Evolutionary conservation across 2,888 invertebrate genomes (phyloP).

Genomic region (Synergus itoensis): DNA sequence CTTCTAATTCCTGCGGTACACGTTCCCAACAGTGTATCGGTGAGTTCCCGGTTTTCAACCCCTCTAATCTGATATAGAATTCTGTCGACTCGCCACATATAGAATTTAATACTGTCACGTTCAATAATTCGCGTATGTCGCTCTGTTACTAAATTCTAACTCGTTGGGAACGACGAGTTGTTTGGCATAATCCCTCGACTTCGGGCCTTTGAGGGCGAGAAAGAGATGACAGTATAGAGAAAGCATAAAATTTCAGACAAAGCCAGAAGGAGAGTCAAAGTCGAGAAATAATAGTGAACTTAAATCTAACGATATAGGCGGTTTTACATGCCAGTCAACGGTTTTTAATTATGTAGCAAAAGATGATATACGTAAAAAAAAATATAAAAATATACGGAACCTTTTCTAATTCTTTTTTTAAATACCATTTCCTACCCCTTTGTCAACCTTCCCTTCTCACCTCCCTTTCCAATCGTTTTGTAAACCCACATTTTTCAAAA

Average conservation of each 20-base stretch:
- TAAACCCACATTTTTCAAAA: too few species aligned
- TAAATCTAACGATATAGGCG: neutral
- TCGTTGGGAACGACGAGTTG: slow-evolving; percentile 67
- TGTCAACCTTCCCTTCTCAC: too few species aligned
- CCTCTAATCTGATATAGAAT: slow-evolving; percentile 57
- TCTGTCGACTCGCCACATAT: slow-evolving; percentile 55
- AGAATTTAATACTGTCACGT: slow-evolving; percentile 71
- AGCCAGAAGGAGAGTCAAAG: slow-evolving; percentile 1
- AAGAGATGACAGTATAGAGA: slow-evolving; percentile 21
- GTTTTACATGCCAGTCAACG: too few species aligned
- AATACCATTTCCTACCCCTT: too few species aligned
- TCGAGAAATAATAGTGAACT: neutral
- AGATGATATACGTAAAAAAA: too few species aligned
- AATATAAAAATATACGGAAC: too few species aligned
- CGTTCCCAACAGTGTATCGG: slow-evolving; percentile 2
- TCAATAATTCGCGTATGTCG: slow-evolving; percentile 67
- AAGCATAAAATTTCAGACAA: slow-evolving; percentile 15
- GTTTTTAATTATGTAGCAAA: too few species aligned
- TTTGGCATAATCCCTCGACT: slow-evolving; percentile 61
- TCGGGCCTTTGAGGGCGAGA: slow-evolving; percentile 35
- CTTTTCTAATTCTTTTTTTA: too few species aligned
- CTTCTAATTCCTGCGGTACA: slow-evolving; percentile 31
- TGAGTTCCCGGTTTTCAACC: slow-evolving; percentile 32
- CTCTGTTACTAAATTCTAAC: slow-evolving; percentile 70
- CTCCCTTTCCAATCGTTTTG: too few species aligned